Conservation (phyloP, 2,888 invertebrate species). For the Dasypolia templi region DNA sequence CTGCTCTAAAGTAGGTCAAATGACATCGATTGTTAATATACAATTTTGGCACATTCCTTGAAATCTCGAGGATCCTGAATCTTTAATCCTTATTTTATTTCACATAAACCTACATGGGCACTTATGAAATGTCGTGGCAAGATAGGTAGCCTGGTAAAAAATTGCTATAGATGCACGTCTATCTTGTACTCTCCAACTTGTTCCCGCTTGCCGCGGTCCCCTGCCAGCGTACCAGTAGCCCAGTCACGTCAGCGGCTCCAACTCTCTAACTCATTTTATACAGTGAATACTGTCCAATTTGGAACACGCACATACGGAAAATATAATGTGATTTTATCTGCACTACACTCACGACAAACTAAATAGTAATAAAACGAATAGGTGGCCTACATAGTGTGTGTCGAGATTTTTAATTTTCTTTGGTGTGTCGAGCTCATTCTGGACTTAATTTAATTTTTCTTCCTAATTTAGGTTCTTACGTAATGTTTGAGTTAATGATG, state of each 20-base stretch:
- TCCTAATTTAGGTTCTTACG: too few relatives aligned
- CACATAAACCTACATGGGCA: too few relatives aligned
- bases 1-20: too few relatives aligned
- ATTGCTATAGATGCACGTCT: too few relatives aligned
- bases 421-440: conserved; percentile 11
- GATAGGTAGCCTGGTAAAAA: not conserved
- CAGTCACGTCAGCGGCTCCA: conserved; percentile 61
- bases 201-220: conserved; percentile 51
- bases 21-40: too few relatives aligned
- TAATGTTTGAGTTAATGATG: not conserved
- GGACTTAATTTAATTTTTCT: conserved; percentile 18
- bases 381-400: conserved; percentile 42
- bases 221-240: conserved; percentile 7
- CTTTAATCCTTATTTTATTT: too few relatives aligned
- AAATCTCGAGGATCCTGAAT: not conserved
- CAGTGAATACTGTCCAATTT: conserved; percentile 83
- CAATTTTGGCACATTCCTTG: too few relatives aligned
- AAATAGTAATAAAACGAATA: conserved; percentile 62
- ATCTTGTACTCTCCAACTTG: too few relatives aligned
- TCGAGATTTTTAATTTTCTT: conserved; percentile 44
- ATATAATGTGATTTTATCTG: conserved; percentile 68
- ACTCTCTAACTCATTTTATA: conserved; percentile 80
- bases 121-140: not conserved
- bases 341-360: conserved; percentile 63
- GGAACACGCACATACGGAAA: conserved; percentile 68